A percentile compares a stretch with the other conserved stretches of the same genome.
These are phyloP conservation scores for Drusus annulatus DNA, from an alignment of 1,140 invertebrate species.

Conservation along the genomic window DNA sequence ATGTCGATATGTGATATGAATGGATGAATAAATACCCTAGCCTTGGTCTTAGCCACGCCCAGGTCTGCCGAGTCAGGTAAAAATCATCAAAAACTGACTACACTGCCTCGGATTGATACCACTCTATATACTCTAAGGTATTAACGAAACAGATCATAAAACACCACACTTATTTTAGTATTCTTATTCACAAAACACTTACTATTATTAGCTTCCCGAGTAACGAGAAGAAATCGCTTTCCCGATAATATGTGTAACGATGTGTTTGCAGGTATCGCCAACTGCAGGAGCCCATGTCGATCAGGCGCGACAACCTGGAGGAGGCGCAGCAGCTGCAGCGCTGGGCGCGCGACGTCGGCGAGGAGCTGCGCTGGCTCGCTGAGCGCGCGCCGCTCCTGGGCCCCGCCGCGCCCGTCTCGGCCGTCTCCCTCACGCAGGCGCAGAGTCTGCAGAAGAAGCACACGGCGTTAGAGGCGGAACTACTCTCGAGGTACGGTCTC, in stretches of 20 bases:
- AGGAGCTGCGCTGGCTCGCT: slow-evolving; percentile 87
- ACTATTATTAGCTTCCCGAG: too few relatives aligned
- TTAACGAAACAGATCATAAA: too few relatives aligned
- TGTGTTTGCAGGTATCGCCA: slow-evolving; percentile 78
- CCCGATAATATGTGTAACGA: slow-evolving; percentile 16
- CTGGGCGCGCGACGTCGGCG: slow-evolving; percentile 88
- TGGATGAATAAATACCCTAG: too few relatives aligned
- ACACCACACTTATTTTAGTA: too few relatives aligned
- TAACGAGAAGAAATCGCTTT: too few relatives aligned
- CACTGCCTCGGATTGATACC: too few relatives aligned
- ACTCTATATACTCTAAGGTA: too few relatives aligned
- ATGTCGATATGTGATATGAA: too few relatives aligned
- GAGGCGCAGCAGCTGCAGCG: slow-evolving; percentile 89
- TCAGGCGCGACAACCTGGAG: slow-evolving; percentile 90
- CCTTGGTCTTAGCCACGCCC: too few relatives aligned
- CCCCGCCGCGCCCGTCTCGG: slow-evolving; percentile 76
- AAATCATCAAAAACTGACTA: too few relatives aligned
- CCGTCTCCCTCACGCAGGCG: slow-evolving; percentile 86
- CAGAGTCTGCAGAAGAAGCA: slow-evolving; percentile 98
- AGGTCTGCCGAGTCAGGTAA: too few relatives aligned
- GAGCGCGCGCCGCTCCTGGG: slow-evolving; percentile 72
- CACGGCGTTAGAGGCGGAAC: slow-evolving; percentile 86
- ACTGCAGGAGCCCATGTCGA: slow-evolving; percentile 91
- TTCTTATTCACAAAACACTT: too few relatives aligned
- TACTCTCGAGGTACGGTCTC: slow-evolving; percentile 68